A percentile compares a stretch with the other conserved stretches of the same genome.
phyloP scores from a whole-genome alignment of 2,113 vertebrate species.

The Numida meleagris region DNA sequence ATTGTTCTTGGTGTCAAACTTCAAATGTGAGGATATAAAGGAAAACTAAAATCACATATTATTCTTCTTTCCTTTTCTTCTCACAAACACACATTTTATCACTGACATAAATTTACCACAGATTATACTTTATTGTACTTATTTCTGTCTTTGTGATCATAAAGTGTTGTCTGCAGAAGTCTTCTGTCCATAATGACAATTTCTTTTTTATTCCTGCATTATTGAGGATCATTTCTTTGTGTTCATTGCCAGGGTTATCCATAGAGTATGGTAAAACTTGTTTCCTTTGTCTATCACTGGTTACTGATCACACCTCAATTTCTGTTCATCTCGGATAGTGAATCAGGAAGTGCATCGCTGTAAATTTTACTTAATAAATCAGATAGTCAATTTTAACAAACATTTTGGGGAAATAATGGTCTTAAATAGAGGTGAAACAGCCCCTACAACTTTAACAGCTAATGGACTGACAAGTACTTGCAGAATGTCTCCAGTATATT shows the following conservation, averaged over 20 bases:
- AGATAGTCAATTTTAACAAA: slow-evolving; percentile 18
- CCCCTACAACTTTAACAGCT: neutral
- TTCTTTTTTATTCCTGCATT: neutral
- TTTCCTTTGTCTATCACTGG: neutral
- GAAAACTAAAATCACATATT: neutral
- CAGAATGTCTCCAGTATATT: slow-evolving; percentile 12
- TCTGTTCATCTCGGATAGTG: neutral
- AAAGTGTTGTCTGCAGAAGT: neutral
- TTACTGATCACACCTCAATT: neutral
- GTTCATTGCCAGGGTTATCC: neutral
- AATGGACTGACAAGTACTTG: slow-evolving; percentile 36
- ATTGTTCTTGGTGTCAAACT: neutral
- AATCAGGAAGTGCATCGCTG: neutral
- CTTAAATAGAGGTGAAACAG: slow-evolving; percentile 1
- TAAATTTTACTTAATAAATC: slow-evolving; percentile 14
- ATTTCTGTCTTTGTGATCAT: neutral
- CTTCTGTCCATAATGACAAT: neutral
- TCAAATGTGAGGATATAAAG: neutral
- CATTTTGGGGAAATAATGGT: neutral
- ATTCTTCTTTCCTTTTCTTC: too few relatives aligned
- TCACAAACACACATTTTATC: neutral
- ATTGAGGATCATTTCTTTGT: neutral
- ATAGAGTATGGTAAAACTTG: neutral
- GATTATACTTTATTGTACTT: neutral
- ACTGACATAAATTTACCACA: neutral